Conservation (phyloP, 2,113 vertebrate genomes). For the Myiozetetes cayanensis region DNA sequence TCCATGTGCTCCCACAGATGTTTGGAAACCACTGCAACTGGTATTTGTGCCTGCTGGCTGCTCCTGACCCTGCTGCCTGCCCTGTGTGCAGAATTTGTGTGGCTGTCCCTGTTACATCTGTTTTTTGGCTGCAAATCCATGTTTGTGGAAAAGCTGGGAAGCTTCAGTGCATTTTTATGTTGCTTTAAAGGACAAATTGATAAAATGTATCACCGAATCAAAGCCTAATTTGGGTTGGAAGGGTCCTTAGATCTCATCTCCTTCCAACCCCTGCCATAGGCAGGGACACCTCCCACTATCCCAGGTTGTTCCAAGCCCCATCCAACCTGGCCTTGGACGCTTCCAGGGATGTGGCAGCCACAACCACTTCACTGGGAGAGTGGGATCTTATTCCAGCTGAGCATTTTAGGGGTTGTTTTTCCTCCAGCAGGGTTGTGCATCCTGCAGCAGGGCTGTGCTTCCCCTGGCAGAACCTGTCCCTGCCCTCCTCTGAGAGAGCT, state of each 20-base stretch:
- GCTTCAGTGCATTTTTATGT: neutral
- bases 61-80: neutral
- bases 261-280: neutral
- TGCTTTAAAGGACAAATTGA: neutral
- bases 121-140: neutral
- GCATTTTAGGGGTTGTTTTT: neutral
- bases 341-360: neutral
- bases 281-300: neutral
- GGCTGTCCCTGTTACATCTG: neutral
- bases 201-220: neutral
- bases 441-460: neutral
- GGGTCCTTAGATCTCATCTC: neutral
- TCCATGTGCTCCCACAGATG: neutral
- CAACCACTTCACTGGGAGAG: no score
- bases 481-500: neutral
- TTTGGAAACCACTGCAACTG: neutral
- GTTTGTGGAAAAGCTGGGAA: neutral
- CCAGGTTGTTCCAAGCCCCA: neutral
- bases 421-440: neutral
- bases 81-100: neutral
- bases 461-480: neutral
- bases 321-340: neutral
- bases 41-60: rapidly evolving
- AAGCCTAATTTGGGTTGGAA: neutral
- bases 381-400: neutral